phyloP scores from a whole-genome alignment of 2,888 invertebrate species.

The Diachrysia chrysitis region DNA sequence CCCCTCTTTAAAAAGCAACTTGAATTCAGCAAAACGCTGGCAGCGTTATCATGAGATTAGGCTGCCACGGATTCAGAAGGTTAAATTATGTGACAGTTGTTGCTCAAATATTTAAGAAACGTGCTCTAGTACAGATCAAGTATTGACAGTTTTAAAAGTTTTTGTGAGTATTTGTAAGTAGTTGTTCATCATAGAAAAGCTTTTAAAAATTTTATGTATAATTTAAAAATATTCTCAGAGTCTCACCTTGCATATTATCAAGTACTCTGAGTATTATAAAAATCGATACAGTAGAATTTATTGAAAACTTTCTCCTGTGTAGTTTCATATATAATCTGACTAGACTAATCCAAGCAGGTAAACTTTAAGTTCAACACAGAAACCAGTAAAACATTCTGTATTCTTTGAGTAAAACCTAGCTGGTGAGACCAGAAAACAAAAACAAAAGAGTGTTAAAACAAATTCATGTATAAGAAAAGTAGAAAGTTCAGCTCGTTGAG shows the following conservation, averaged over 20 bases:
- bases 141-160: too few species aligned
- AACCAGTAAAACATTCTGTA: too few species aligned
- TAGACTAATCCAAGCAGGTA: too few species aligned
- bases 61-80: slow-evolving; percentile 22
- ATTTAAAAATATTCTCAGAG: too few species aligned
- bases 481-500: slow-evolving; percentile 49
- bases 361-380: neutral
- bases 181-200: too few species aligned
- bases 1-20: slow-evolving; percentile 69
- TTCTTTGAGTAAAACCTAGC: neutral
- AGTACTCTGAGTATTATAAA: too few species aligned
- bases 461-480: slow-evolving; percentile 18
- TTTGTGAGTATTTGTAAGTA: too few species aligned
- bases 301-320: too few species aligned
- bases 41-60: slow-evolving; percentile 61
- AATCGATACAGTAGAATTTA: too few species aligned
- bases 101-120: neutral
- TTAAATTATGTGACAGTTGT: neutral
- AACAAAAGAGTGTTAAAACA: slow-evolving; percentile 20
- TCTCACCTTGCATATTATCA: too few species aligned
- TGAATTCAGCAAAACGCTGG: slow-evolving; percentile 60
- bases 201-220: too few species aligned
- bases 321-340: too few species aligned
- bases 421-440: slow-evolving; percentile 12
- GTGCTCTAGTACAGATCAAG: neutral